Evolutionary conservation across 2,113 vertebrate species (phyloP), one percentile per base, ranked within the genome.

Genomic region (Tyto alba): DNA sequence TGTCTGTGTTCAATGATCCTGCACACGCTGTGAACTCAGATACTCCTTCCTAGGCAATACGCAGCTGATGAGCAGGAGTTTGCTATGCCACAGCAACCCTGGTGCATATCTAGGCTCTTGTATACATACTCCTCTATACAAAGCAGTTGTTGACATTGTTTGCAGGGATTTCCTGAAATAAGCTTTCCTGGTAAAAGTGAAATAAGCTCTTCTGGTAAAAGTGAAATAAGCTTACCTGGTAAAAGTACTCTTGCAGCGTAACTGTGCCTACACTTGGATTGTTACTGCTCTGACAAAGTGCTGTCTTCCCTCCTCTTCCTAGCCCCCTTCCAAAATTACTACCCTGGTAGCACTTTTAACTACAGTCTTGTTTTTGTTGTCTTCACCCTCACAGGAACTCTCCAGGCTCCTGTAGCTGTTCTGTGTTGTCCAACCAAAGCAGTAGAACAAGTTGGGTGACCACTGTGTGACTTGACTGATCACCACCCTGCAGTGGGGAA

Each of bases 391-490:
- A 8, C n/a, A 64, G 67, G 80, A 91, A 69, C 71, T 83, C 45
- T 60, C n/a, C 32, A 72, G 57, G 69, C 40, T 80, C 48, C 63
- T 90, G 71, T 76, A 76, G 72, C 41, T 68, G 45, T 88, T 93
- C 66, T 1, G 1, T 38, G 34, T 85, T 77, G 71, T 83, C 72
- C 72, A 73, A 8, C 59, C 79, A 56, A 94, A 96, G 94, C 45
- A 3, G 92, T 34, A 94, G 85, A 95, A 94, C 92, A 77, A 90
- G 88, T 92, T 68, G 79, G 79, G 88, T 86, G 71, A 95, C 48
- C 45, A 52, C 30, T 30, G 15, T 55, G 76, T 76, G 68, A 77
- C 59, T 80, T 76, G 68, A 77, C 59, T 80, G 84, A 73, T 69
- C 20, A 20, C 52, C 48, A 64, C 52, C 11, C n/a, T 8, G 2